Evolutionary conservation across 2,888 invertebrate genomes (phyloP).

Genomic region (Autographa gamma): DNA sequence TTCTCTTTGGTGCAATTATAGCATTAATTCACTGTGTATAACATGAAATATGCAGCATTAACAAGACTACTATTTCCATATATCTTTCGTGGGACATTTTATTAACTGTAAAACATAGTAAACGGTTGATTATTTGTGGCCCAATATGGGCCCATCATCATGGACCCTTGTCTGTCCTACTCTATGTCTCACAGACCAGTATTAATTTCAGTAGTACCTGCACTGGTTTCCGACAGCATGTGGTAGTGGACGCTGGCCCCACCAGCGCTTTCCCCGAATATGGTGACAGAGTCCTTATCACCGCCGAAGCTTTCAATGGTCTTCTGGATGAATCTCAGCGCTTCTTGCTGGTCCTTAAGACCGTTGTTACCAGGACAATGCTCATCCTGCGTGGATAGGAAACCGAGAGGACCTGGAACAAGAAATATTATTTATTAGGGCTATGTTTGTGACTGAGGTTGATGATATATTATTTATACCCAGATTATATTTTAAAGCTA

Average conservation of each 20-base stretch:
- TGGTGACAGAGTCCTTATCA: slow-evolving; percentile 90
- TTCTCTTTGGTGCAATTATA: neutral
- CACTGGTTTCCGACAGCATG: slow-evolving; percentile 90
- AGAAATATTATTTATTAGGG: neutral
- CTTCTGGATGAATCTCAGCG: slow-evolving; percentile 90
- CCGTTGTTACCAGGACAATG: slow-evolving; percentile 91
- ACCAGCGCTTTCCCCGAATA: slow-evolving; percentile 92
- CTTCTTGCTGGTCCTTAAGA: slow-evolving; percentile 90
- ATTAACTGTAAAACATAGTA: no score
- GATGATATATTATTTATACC: neutral
- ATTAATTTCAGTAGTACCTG: slow-evolving; percentile 78
- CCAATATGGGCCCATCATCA: no score
- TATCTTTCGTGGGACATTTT: no score
- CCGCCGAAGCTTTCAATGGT: slow-evolving; percentile 90
- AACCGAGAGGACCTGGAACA: slow-evolving; percentile 89
- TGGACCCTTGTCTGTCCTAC: no score
- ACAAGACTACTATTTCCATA: neutral
- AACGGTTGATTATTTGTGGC: no score
- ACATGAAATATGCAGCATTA: no score
- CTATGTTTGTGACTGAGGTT: neutral
- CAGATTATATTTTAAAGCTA: no score
- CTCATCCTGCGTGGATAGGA: slow-evolving; percentile 90
- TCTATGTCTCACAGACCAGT: no score
- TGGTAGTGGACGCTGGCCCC: slow-evolving; percentile 91
- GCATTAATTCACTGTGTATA: no score